Evolutionary conservation across 2,888 invertebrate species (phyloP).

Genomic region (Drosophila ustulata): DNA sequence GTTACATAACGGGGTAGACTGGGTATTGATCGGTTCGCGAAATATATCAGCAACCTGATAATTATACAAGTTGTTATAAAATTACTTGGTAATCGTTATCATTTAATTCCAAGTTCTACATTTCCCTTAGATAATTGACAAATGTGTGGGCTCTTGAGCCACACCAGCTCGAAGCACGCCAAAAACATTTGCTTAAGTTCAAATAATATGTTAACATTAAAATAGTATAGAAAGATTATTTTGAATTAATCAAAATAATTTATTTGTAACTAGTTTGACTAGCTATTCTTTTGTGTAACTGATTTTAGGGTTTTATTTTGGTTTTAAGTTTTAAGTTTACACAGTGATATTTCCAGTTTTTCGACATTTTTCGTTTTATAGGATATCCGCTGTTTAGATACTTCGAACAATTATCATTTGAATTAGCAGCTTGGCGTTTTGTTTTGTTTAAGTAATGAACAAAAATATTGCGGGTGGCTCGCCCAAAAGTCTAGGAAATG

Average conservation of each 20-base stretch:
- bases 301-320: background rate
- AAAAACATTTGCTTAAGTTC: no score
- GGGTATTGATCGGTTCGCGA: background rate
- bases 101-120: background rate
- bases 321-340: no score
- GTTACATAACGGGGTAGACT: background rate
- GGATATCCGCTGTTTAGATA: background rate
- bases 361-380: constrained; percentile 1
- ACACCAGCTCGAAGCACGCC: no score
- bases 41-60: background rate
- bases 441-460: constrained; percentile 14
- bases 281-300: background rate
- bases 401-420: background rate
- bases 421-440: constrained; percentile 5
- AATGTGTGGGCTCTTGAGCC: no score
- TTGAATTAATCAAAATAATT: background rate
- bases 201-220: no score
- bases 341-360: background rate
- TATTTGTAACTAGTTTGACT: background rate
- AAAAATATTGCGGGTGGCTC: constrained; percentile 7
- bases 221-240: no score
- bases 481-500: constrained; percentile 19
- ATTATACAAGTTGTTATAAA: background rate
- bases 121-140: background rate
- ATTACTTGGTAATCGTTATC: constrained; percentile 3